Evolutionary conservation across 2,113 vertebrate species (phyloP).

Genomic region (Rhineura floridana): DNA sequence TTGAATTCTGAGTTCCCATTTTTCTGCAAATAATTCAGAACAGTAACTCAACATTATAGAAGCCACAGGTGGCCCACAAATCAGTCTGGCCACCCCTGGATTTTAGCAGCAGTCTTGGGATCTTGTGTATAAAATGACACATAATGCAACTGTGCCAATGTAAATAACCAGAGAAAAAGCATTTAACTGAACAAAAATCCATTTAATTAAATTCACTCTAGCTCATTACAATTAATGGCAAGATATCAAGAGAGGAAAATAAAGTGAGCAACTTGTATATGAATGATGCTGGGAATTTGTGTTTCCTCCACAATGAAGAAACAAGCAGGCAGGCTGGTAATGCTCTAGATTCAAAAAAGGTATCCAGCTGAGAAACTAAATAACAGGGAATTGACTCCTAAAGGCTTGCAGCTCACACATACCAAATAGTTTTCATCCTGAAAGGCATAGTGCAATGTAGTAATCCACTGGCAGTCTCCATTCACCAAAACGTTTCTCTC

Average conservation of each 20-base stretch:
- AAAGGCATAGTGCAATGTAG: constrained; percentile 94
- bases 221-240: constrained; percentile 8
- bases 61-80: neutral
- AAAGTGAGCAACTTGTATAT: constrained; percentile 26
- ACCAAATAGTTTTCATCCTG: constrained; percentile 98
- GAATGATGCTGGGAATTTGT: constrained; percentile 35
- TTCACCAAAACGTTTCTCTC: constrained; percentile 95
- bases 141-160: neutral
- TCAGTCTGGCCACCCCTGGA: neutral
- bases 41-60: neutral
- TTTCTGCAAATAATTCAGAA: neutral
- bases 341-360: constrained; percentile 29
- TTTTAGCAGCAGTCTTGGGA: constrained; percentile 1
- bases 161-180: neutral
- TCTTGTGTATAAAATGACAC: neutral
- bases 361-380: constrained; percentile 35
- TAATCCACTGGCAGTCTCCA: constrained; percentile 98
- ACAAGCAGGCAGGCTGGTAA: constrained; percentile 37
- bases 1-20: neutral
- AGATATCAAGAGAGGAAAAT: neutral
- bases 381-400: neutral
- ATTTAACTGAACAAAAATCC: neutral
- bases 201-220: constrained; percentile 23
- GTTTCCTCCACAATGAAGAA: constrained; percentile 42
- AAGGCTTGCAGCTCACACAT: constrained; percentile 47